phyloP scores from a whole-genome alignment of 2,888 invertebrate genomes.

The Chrysolina haemoptera region DNA sequence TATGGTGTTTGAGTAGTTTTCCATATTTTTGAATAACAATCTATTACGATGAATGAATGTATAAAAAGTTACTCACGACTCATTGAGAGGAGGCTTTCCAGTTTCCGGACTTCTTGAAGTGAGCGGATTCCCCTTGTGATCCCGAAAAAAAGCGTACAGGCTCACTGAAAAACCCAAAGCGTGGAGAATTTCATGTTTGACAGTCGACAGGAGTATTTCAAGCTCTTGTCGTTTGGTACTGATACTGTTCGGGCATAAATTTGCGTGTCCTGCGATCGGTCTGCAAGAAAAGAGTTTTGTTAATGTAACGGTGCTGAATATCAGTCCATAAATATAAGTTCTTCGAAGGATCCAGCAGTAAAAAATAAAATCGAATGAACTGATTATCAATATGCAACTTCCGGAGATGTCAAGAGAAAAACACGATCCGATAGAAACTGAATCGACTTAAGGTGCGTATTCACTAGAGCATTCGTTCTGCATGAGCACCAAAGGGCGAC shows the following conservation, averaged over 20 bases:
- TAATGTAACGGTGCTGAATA: background rate
- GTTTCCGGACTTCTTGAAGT: constrained; percentile 86
- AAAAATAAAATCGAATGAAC: too few relatives aligned
- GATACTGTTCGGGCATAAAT: constrained; percentile 95
- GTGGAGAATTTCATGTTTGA: constrained; percentile 98
- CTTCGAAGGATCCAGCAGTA: too few relatives aligned
- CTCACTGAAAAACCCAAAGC: constrained; percentile 98
- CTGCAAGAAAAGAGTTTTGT: constrained; percentile 70
- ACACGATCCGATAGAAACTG: too few relatives aligned
- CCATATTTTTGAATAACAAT: too few relatives aligned
- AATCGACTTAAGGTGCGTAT: too few relatives aligned
- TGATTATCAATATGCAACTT: too few relatives aligned
- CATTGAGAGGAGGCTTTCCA: constrained; percentile 90
- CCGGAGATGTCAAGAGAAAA: too few relatives aligned
- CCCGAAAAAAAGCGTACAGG: constrained; percentile 95
- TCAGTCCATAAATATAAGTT: too few relatives aligned
- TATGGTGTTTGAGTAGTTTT: too few relatives aligned
- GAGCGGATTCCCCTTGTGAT: constrained; percentile 89
- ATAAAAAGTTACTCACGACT: constrained; percentile 77
- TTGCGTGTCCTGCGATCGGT: constrained; percentile 98
- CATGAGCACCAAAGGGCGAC: too few relatives aligned
- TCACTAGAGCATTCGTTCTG: too few relatives aligned
- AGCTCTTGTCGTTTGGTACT: constrained; percentile 93
- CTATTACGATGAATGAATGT: too few relatives aligned
- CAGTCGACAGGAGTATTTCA: constrained; percentile 92